Conservation (phyloP, 2,797 vertebrate species). For the Microchirus variegatus region DNA sequence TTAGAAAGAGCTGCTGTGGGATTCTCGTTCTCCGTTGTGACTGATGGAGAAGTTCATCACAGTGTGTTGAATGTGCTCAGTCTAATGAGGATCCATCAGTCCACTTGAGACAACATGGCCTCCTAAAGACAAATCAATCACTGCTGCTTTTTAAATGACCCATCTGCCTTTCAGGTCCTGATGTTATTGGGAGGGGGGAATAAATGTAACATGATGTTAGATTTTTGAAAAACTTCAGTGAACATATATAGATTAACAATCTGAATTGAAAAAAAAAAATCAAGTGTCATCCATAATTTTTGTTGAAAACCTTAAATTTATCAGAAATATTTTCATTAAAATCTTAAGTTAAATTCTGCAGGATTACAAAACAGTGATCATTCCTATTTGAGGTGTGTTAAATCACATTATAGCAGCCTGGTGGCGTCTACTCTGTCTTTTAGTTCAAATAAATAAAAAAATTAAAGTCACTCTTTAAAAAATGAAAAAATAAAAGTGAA, state of each 20-base stretch:
- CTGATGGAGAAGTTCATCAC: constrained; percentile 80
- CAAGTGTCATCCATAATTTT: neutral
- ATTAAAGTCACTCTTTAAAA: no score
- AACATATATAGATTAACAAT: neutral
- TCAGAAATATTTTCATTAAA: neutral
- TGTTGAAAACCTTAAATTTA: neutral
- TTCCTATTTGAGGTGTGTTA: no score
- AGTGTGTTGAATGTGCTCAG: constrained; percentile 73
- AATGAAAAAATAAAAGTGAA: no score
- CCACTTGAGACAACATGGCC: constrained; percentile 77
- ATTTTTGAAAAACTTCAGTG: constrained; percentile 1
- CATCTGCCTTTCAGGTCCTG: constrained; percentile 12
- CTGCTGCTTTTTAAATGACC: constrained; percentile 60
- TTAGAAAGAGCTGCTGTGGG: constrained; percentile 12
- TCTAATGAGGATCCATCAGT: constrained; percentile 80
- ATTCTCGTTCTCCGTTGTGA: constrained; percentile 39
- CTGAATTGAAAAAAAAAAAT: neutral
- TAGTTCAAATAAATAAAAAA: no score
- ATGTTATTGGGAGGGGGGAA: neutral
- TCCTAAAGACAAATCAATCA: constrained; percentile 82
- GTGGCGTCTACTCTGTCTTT: no score
- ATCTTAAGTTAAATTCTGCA: no score
- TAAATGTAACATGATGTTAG: constrained; percentile 11
- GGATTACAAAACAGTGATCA: no score
- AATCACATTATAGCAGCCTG: no score